These are phyloP conservation scores for Listrodromus nycthemerus DNA, from an alignment of 2,888 invertebrate species.

Conservation along the genomic window DNA sequence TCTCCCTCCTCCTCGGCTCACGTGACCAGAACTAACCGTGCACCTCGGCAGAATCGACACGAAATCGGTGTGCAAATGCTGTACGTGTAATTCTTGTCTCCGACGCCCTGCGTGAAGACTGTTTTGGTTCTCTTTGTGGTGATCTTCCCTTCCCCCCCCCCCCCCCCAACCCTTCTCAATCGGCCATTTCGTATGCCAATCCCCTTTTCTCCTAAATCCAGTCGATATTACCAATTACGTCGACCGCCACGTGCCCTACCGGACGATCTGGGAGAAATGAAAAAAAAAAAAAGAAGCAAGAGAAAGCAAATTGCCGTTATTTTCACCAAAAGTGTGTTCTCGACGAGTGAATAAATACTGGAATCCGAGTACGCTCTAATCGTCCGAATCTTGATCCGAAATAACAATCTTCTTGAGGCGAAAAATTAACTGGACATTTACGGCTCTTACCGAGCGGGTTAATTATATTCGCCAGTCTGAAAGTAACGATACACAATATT, in stretches of 20 bases:
- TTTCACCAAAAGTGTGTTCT: too few species aligned
- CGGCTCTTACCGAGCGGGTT: too few species aligned
- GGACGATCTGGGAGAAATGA: background rate
- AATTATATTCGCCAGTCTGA: background rate
- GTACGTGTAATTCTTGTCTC: conserved; percentile 23
- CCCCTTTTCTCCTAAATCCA: conserved; percentile 64
- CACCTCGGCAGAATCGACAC: conserved; percentile 32
- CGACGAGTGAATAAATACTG: too few species aligned
- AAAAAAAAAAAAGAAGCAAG: conserved; percentile 9
- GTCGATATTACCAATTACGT: conserved; percentile 63
- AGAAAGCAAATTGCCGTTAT: conserved; percentile 40
- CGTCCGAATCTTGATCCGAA: too few species aligned
- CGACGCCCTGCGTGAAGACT: background rate
- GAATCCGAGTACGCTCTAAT: too few species aligned
- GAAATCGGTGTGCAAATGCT: conserved; percentile 27
- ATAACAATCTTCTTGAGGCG: too few species aligned
- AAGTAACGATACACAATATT: too few species aligned
- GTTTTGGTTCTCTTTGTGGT: background rate
- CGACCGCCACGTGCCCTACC: conserved; percentile 1
- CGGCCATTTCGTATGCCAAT: conserved; percentile 63
- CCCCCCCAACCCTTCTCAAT: conserved; percentile 23
- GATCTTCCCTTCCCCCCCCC: background rate
- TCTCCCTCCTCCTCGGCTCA: background rate
- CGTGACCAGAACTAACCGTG: conserved; percentile 38
- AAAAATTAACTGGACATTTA: too few species aligned